phyloP scores from a whole-genome alignment of 2,113 vertebrate genomes.

The Psettodes erumei region DNA sequence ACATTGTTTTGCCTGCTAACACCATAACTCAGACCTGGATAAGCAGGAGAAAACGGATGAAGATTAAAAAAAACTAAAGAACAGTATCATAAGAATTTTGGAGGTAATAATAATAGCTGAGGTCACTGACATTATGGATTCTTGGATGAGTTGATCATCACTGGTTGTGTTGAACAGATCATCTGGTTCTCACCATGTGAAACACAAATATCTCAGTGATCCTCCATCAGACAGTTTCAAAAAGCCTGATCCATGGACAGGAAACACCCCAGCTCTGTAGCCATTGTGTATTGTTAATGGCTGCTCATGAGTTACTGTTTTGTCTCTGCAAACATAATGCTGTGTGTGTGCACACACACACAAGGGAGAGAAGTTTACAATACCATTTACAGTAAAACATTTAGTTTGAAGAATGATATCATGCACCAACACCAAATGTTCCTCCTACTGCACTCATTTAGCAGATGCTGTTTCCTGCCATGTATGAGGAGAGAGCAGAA shows the following conservation, averaged over 20 bases:
- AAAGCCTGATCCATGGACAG: slow-evolving; percentile 15
- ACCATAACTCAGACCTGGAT: not conserved
- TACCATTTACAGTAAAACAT: slow-evolving; percentile 60
- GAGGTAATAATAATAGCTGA: not conserved
- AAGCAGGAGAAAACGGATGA: no score
- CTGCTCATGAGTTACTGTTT: slow-evolving; percentile 40
- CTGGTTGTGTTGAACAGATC: slow-evolving; percentile 10
- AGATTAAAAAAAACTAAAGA: not conserved
- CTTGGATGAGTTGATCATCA: not conserved
- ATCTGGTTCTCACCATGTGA: not conserved
- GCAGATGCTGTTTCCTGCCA: slow-evolving; percentile 45
- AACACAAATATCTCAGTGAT: slow-evolving; percentile 2
- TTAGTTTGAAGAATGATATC: slow-evolving; percentile 39
- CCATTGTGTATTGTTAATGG: slow-evolving; percentile 47
- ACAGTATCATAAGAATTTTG: not conserved
- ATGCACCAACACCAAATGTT: slow-evolving; percentile 46
- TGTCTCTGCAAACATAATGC: slow-evolving; percentile 30
- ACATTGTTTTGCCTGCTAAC: not conserved
- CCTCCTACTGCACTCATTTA: slow-evolving; percentile 36
- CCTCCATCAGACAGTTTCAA: slow-evolving; percentile 22
- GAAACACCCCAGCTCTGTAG: slow-evolving; percentile 40
- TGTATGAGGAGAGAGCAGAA: slow-evolving; percentile 24
- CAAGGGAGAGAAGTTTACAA: slow-evolving; percentile 33
- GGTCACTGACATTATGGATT: not conserved
- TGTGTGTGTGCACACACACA: slow-evolving; percentile 26